Conservation (phyloP, 2,113 vertebrate species). For the Neogale vison region DNA sequence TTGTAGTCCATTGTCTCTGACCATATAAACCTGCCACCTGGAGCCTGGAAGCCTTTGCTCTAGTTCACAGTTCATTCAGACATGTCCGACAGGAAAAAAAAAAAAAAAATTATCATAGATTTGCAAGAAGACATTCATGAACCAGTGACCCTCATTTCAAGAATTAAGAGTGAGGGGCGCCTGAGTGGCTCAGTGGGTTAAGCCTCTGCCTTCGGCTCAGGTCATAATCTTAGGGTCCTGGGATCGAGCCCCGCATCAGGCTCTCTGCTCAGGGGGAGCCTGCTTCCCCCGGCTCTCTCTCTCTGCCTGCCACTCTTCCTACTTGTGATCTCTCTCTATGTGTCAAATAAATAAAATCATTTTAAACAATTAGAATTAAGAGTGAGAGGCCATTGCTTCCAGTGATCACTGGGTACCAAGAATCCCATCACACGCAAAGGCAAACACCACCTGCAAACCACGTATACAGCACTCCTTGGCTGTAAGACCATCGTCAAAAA, state of each 20-base stretch:
- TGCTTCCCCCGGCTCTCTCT: too few relatives aligned
- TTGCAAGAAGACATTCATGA: neutral
- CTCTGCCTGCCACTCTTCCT: too few relatives aligned
- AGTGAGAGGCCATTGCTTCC: neutral
- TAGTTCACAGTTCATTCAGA: neutral
- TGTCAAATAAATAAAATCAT: too few relatives aligned
- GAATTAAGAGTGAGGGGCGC: neutral
- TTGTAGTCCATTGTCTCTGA: fast-evolving
- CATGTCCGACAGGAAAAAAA: neutral
- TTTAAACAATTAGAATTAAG: neutral
- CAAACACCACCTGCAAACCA: neutral
- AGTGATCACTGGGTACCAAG: neutral
- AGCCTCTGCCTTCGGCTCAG: too few relatives aligned
- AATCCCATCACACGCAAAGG: too few relatives aligned
- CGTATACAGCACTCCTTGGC: neutral
- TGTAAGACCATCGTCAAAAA: neutral
- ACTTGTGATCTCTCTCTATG: too few relatives aligned
- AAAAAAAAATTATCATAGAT: neutral
- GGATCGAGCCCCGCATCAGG: too few relatives aligned
- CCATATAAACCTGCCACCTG: too few relatives aligned
- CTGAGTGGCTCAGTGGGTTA: too few relatives aligned
- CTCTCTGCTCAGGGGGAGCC: too few relatives aligned
- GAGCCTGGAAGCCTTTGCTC: neutral
- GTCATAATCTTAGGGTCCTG: too few relatives aligned
- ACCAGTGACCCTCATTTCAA: neutral